Evolutionary conservation across 1,140 invertebrate genomes (phyloP), one percentile per base, ranked within the genome.

Genomic region (Eubasilissa regina): DNA sequence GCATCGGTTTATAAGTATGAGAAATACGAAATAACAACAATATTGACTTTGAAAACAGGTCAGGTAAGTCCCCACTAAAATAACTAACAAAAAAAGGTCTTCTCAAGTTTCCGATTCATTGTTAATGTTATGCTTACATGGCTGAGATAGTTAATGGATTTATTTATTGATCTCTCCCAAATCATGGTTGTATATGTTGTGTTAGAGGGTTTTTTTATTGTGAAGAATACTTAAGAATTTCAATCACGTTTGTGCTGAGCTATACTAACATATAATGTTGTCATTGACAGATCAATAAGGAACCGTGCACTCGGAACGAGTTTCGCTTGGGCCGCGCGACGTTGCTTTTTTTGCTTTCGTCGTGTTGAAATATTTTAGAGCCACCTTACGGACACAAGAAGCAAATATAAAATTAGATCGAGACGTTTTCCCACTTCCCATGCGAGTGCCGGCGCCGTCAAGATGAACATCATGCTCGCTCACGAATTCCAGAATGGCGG

Each of bases 201-300:
- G 43, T 62, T 58, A 17, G 19, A 19, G 72, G 35, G 51, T 19
- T 74, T 74, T n/a, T 56, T 74, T n/a, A 17, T 62, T 47, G 45
- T 64, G 12, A 47, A 44, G 13, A 35, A 74, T 74, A 21, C 44
- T 74, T 55, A 19, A 56, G 25, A 19, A 17, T 58, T 47, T 51
- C 60, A 25, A 70, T 73, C 76, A 53, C 47, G 43, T 74, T 51
- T 60, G 76, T 25, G 25, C 55, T 25, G 44, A 62, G 51, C 77
- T 78, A 78, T 78, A 78, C 77, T 78, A 70, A 78, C 70, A 58
- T 78, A 78, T 77, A 55, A 77, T 78, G 68, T 78, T 78, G 77
- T 78, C 77, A 70, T 78, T 78, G 77, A 78, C 77, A 78, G 77
- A 78, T 78, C 77, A 73, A 78, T 78, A 78, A 78, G 76, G 77